Percentiles rank a stretch among this genome's conserved stretches.
Conservation (phyloP, 2,113 vertebrate genomes). For the Regulus satrapa region DNA sequence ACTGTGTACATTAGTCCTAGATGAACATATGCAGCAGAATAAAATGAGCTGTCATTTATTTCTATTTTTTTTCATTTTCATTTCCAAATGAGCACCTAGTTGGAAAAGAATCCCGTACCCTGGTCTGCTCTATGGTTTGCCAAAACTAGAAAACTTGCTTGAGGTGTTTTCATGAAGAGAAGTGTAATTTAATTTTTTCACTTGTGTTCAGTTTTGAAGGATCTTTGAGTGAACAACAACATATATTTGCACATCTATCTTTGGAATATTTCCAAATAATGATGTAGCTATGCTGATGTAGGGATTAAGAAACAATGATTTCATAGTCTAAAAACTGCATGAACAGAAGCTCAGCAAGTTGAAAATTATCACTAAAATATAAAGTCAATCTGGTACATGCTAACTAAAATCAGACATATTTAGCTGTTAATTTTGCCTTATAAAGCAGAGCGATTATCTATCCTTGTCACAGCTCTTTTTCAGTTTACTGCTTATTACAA, state of each 20-base stretch:
- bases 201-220: background rate
- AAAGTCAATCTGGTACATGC: background rate
- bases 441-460: background rate
- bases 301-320: background rate
- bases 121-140: background rate
- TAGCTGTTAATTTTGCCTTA: background rate
- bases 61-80: background rate
- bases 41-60: background rate
- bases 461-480: background rate
- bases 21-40: background rate
- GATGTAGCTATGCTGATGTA: background rate
- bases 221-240: background rate
- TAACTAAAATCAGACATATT: background rate
- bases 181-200: background rate
- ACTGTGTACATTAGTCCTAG: background rate
- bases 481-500: background rate
- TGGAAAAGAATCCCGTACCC: background rate
- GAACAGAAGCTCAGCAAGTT: background rate
- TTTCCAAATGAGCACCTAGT: background rate
- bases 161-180: background rate
- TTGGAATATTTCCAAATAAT: background rate
- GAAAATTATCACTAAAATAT: background rate
- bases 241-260: background rate
- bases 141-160: background rate
- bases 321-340: background rate